A percentile compares a stretch with the other conserved stretches of the same genome.
phyloP scores from a whole-genome alignment of 2,113 vertebrate genomes.

The Scartelaos histophorus region DNA sequence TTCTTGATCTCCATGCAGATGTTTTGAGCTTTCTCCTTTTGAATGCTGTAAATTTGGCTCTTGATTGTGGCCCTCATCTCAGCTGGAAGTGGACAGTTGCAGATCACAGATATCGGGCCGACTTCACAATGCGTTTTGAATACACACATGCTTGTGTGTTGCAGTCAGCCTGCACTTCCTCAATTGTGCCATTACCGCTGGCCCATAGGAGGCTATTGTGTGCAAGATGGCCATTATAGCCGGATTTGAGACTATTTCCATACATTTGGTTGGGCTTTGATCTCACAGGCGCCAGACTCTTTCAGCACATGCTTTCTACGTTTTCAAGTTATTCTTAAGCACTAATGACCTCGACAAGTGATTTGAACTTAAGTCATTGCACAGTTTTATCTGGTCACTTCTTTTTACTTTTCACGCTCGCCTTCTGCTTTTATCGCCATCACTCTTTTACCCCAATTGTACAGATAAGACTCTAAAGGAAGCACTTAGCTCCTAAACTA shows the following conservation, averaged over 20 bases:
- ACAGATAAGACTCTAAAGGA: conserved; percentile 55
- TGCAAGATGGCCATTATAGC: conserved; percentile 44
- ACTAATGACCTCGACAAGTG: conserved; percentile 23
- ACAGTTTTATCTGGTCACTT: conserved; percentile 19
- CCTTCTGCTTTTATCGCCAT: not conserved
- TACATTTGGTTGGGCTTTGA: conserved; percentile 53
- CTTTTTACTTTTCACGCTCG: conserved; percentile 13
- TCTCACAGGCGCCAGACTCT: conserved; percentile 34
- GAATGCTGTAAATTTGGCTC: conserved; percentile 22
- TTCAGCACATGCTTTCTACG: not conserved
- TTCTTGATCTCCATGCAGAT: conserved; percentile 30
- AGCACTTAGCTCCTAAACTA: conserved; percentile 58
- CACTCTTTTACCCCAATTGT: conserved; percentile 30
- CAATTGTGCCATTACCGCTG: conserved; percentile 47
- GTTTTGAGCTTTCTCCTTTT: conserved; percentile 33
- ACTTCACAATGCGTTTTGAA: conserved; percentile 26
- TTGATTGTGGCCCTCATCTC: conserved; percentile 44
- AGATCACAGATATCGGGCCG: conserved; percentile 45
- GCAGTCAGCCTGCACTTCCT: conserved; percentile 32
- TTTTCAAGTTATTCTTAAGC: conserved; percentile 30
- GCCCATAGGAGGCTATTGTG: conserved; percentile 52
- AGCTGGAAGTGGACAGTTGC: conserved; percentile 26
- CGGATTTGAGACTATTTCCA: conserved; percentile 55
- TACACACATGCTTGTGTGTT: conserved; percentile 46
- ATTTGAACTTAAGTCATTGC: conserved; percentile 17